phyloP scores from a whole-genome alignment of 2,113 vertebrate species.

The Phainopepla nitens region DNA sequence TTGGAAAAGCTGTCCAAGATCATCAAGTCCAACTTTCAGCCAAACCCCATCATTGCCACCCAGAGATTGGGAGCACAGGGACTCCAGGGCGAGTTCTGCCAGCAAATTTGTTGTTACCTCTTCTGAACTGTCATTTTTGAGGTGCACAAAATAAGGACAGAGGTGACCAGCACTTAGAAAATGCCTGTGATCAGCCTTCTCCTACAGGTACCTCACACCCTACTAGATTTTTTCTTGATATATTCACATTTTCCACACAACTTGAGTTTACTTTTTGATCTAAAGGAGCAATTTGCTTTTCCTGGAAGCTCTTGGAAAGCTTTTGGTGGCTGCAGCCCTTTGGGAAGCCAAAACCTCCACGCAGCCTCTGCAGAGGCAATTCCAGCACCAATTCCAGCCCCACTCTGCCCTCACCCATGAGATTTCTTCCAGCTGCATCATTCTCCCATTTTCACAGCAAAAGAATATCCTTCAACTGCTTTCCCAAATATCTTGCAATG shows the following conservation, averaged over 20 bases:
- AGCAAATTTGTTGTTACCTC: not conserved
- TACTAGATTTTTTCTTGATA: rapidly evolving
- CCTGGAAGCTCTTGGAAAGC: not conserved
- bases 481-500: not conserved
- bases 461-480: not conserved
- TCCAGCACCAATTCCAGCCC: not conserved
- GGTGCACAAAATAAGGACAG: not conserved
- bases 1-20: not conserved
- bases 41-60: not conserved
- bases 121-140: not conserved
- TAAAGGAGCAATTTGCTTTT: not conserved
- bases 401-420: not conserved
- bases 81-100: not conserved
- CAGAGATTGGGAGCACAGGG: not conserved
- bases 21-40: not conserved
- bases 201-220: not conserved
- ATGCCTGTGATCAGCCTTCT: not conserved
- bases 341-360: not conserved
- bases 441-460: not conserved
- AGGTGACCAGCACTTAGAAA: not conserved
- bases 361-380: not conserved
- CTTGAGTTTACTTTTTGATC: not conserved
- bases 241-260: not conserved
- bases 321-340: not conserved
- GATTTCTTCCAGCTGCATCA: not conserved